A percentile compares a stretch with the other conserved stretches of the same genome.
Evolutionary conservation across 1,140 invertebrate species (phyloP).

Genomic region (Formica selysi): DNA sequence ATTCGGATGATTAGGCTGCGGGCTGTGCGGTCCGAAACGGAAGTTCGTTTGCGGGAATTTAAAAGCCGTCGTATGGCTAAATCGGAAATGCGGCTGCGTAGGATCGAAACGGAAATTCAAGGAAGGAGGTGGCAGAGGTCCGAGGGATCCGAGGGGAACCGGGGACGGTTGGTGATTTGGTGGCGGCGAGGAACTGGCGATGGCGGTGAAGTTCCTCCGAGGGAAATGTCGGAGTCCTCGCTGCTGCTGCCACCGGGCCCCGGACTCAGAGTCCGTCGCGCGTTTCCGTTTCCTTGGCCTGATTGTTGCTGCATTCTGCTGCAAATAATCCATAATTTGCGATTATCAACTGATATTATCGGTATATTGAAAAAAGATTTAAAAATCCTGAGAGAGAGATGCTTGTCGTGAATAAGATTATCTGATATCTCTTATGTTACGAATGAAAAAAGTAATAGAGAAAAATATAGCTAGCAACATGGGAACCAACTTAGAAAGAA

Average conservation of each 20-base stretch:
- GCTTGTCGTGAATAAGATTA: background rate
- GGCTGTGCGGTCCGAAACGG: constrained; percentile 84
- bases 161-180: constrained; percentile 82
- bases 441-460: background rate
- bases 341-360: constrained; percentile 23
- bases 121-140: constrained; percentile 82
- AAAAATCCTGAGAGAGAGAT: background rate
- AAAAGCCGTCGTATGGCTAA: constrained; percentile 83
- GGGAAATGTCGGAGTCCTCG: constrained; percentile 85
- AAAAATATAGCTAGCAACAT: background rate
- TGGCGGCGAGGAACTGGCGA: constrained; percentile 84
- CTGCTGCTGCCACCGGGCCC: constrained; percentile 83
- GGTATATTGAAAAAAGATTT: background rate
- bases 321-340: constrained; percentile 50
- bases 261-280: constrained; percentile 81
- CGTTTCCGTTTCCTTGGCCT: constrained; percentile 81
- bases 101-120: constrained; percentile 85
- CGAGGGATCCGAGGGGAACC: constrained; percentile 81
- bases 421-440: background rate
- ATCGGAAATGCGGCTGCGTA: constrained; percentile 84
- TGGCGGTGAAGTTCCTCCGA: constrained; percentile 84
- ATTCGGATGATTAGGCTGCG: constrained; percentile 84
- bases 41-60: constrained; percentile 84
- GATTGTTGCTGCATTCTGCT: constrained; percentile 85
- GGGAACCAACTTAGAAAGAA: background rate